phyloP scores from a whole-genome alignment of 1,140 invertebrate genomes.

The Nixonia krombeini region DNA sequence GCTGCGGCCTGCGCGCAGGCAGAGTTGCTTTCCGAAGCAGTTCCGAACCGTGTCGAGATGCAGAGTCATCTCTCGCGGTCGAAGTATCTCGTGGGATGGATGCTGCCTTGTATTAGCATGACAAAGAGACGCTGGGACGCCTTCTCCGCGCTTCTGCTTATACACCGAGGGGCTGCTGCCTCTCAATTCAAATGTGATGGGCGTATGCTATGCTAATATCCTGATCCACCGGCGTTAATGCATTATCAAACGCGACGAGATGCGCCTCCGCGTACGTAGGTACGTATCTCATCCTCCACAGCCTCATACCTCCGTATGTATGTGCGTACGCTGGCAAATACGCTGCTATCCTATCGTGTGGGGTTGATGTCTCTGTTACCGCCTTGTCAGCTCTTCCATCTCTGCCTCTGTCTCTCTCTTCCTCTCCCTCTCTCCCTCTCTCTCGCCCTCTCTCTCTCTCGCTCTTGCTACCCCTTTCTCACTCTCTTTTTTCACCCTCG shows the following conservation, averaged over 20 bases:
- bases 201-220: slow-evolving; percentile 72
- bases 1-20: slow-evolving; percentile 31
- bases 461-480: slow-evolving; percentile 2
- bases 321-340: slow-evolving; percentile 33
- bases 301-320: slow-evolving; percentile 25
- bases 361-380: slow-evolving; percentile 49
- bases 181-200: slow-evolving; percentile 72
- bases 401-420: background rate
- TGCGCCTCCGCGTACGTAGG: slow-evolving; percentile 37
- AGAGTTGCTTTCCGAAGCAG: slow-evolving; percentile 42
- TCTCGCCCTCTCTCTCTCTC: background rate
- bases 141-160: slow-evolving; percentile 67
- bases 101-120: slow-evolving; percentile 67
- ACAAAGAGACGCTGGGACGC: slow-evolving; percentile 71
- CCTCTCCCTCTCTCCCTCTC: slow-evolving; percentile 11
- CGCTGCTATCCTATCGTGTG: slow-evolving; percentile 33
- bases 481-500: background rate
- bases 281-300: slow-evolving; percentile 32
- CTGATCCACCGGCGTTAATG: slow-evolving; percentile 64
- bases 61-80: slow-evolving; percentile 53
- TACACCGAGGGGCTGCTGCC: slow-evolving; percentile 61
- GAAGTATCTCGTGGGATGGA: slow-evolving; percentile 59
- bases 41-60: slow-evolving; percentile 44
- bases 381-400: slow-evolving; percentile 15
- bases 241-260: slow-evolving; percentile 61